phyloP scores from a whole-genome alignment of 2,797 vertebrate genomes.

The Enteromius paludinosus region DNA sequence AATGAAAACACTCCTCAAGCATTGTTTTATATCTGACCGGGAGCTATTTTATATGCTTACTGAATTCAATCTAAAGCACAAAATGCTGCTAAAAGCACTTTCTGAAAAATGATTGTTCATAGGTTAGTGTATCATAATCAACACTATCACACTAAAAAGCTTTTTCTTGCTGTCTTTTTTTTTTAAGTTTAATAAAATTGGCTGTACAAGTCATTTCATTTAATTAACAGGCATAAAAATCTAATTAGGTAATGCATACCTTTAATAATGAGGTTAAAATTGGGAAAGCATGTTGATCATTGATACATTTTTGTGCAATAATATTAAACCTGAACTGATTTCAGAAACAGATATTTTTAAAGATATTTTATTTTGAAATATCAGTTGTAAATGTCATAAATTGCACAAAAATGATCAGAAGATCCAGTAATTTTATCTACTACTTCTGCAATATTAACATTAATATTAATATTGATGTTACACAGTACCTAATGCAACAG shows the following conservation, averaged over 20 bases:
- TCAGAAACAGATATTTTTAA: neutral
- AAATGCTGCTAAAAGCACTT: neutral
- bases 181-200: too few species aligned
- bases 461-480: neutral
- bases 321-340: neutral
- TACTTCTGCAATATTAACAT: neutral
- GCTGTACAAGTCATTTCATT: neutral
- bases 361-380: neutral
- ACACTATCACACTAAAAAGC: neutral
- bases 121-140: neutral
- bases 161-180: neutral
- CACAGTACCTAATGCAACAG: neutral
- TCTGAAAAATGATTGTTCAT: neutral
- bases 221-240: too few species aligned
- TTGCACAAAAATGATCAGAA: neutral
- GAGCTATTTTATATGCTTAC: neutral
- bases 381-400: neutral
- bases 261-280: neutral
- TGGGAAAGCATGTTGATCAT: neutral
- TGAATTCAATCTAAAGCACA: neutral
- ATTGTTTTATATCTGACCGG: neutral
- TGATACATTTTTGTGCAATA: neutral
- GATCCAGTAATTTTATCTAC: neutral
- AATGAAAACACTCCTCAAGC: neutral
- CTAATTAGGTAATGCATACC: neutral